Evolutionary conservation across 2,113 vertebrate genomes (phyloP), one percentile per base, ranked within the genome.

Genomic region (Siniperca chuatsi): DNA sequence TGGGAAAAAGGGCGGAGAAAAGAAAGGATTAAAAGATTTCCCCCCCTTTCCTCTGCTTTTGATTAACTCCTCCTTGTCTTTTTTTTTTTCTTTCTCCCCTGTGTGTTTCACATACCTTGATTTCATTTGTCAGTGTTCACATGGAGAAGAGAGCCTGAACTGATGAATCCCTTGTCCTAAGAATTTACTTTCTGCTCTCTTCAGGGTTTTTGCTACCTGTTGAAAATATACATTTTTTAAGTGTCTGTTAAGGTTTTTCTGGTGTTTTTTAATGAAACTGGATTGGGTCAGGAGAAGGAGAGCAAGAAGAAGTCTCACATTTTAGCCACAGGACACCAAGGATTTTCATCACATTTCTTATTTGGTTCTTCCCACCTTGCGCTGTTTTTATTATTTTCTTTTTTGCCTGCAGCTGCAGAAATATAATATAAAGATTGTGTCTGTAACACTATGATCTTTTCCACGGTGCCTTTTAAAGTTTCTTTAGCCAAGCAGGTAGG

Each of bases 401-500:
- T 66, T 81, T 58, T 3, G 8, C 57, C 58, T 46, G 48, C 73
- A 58, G 64, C 79, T 68, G 60, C 77, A 83, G n/a, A 71, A 46
- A 68, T 58, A 48, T 48, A 62, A 40, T 33, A 69, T 62, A 74
- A 75, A 74, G 12, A 84, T 44, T 64, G 33, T 37, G 7, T 62
- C 75, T 78, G 48, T 84, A 18, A 68, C 35, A 79, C 37, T 46
- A 92, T 92, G 90, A 91, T 93, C 0, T 92, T 94, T 75, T 92
- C 90, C 65, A 90, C 79, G 21, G 68, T 85, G 66, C 89, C 85
- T 73, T 71, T 92, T 67, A 87, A 93, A 44, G 81, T 92, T 71
- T 82, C 88, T 85, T 88, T 86, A 72, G 65, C 82, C 76, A 91
- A 93, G 69, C 92, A 94, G 92, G 91, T 95, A 92, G 87, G 93